Evolutionary conservation across 2,113 vertebrate species (phyloP).

Genomic region (Ramphastos sulfuratus): DNA sequence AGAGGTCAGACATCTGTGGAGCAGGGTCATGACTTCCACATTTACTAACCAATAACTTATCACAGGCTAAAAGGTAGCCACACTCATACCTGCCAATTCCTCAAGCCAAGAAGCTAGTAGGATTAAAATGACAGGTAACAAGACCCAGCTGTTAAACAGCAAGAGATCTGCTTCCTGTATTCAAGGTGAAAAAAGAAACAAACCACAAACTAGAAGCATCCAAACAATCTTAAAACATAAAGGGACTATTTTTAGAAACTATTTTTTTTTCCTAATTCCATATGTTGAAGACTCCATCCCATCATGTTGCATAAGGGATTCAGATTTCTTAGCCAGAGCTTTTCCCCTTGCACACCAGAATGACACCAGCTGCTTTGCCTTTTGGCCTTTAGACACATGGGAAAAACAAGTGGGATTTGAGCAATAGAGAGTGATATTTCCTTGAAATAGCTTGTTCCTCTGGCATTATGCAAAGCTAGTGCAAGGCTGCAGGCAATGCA

Average conservation of each 20-base stretch:
- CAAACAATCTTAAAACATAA: neutral
- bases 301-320: neutral
- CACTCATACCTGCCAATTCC: neutral
- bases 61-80: neutral
- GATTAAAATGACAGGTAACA: neutral
- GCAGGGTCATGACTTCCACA: fast-evolving
- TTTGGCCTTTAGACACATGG: neutral
- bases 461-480: neutral
- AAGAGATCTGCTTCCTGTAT: fast-evolving
- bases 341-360: neutral
- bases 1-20: neutral
- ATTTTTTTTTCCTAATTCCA: fast-evolving
- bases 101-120: neutral
- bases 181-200: neutral
- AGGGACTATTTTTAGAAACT: neutral
- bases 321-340: neutral
- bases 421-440: neutral
- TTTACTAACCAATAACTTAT: neutral
- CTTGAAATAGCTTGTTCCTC: neutral
- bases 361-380: neutral
- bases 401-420: neutral
- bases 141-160: neutral
- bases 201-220: neutral
- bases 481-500: neutral
- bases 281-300: neutral